Evolutionary conservation across 2,888 invertebrate genomes (phyloP).

Genomic region (Parelbella ahira): DNA sequence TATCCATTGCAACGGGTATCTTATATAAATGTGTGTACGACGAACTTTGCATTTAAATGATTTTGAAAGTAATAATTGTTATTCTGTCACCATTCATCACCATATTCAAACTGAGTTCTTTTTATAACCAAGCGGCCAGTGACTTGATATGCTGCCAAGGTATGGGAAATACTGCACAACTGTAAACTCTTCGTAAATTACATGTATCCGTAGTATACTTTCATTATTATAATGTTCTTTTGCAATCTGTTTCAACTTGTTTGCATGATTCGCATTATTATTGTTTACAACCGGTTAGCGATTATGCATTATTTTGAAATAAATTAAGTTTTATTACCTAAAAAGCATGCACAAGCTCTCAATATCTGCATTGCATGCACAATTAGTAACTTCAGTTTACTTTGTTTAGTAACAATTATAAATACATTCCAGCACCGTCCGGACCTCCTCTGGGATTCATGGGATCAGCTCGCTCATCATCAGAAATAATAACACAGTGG

Average conservation of each 20-base stretch:
- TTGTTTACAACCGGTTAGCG: not conserved
- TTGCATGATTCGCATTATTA: conserved; percentile 13
- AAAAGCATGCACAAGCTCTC: not conserved
- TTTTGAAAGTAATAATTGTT: not conserved
- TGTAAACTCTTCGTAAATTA: no score
- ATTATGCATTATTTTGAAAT: not conserved
- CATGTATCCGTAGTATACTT: no score
- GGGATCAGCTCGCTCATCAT: conserved; percentile 95
- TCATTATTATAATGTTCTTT: no score
- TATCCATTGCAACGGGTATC: no score
- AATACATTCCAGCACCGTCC: conserved; percentile 89
- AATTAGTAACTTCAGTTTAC: no score
- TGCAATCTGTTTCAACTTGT: no score
- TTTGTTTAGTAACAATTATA: no score
- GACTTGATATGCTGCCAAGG: conserved; percentile 81
- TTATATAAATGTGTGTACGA: not conserved
- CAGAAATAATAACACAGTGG: conserved; percentile 98
- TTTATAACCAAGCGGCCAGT: conserved; percentile 76
- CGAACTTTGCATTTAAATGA: not conserved
- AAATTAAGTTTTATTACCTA: no score
- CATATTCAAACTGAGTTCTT: conserved; percentile 50
- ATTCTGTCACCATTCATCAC: conserved; percentile 3
- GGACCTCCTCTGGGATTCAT: conserved; percentile 97
- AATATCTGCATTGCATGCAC: conserved; percentile 5
- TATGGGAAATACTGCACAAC: conserved; percentile 44